Evolutionary conservation across 2,113 vertebrate genomes (phyloP), one percentile per base, ranked within the genome.

Genomic region (Sorex araneus): DNA sequence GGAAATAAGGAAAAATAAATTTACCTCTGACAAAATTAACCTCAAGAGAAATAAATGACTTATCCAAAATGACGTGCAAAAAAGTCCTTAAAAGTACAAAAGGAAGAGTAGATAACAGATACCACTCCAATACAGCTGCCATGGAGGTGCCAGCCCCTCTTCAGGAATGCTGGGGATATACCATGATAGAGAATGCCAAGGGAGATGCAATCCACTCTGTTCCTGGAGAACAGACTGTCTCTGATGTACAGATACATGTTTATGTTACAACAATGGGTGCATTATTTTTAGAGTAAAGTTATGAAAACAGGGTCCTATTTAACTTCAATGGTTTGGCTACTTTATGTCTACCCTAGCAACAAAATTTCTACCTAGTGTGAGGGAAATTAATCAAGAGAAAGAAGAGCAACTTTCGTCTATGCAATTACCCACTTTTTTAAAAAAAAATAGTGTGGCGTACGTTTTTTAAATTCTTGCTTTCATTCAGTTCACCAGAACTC

Each of bases 41-140:
- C 45, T 79, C 75, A 92, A 84, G 74, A 91, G 78, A 87, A 95
- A 93, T 15, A 63, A 90, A 84, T 54, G 13, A 54, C 50, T 92
- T 64, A 71, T 84, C 66, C 79, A 80, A 89, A 82, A 75, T 94
- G 21, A 69, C 73, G 85, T 92, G 85, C 32, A 86, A 83, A 84
- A 36, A 71, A 76, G 25, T 87, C 66, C 74, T 94, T 86, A 86
- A 89, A 89, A 87, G 84, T 60, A 81, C 1, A 40, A 40, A 40
- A 40, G 69, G 63, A 71, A 60, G 50, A 87, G 32, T 13, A 81
- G 57, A 54, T 19, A 16, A 19, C 54, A 19, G 18, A 54, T 12
- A 54, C 54, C 12, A 54, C 15, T 54, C 18, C 13, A 54, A 54
- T 15, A 10, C 13, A 54, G 54, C 18, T 19, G 13, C 54, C 54